Evolutionary conservation across 2,113 vertebrate genomes (phyloP), one percentile per base, ranked within the genome.

Genomic region (Bucco capensis): DNA sequence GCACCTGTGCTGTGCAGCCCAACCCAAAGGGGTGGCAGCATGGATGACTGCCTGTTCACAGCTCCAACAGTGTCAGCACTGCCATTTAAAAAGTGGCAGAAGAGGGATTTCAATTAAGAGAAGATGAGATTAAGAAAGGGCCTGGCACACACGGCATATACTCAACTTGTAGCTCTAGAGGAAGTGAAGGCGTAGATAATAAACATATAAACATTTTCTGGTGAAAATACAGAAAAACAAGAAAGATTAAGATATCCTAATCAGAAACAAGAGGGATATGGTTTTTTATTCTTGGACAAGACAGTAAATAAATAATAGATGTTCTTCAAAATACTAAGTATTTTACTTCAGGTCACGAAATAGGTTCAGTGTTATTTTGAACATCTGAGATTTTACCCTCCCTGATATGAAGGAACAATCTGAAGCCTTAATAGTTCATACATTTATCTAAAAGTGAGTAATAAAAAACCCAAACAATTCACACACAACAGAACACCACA

Each of bases 1-100:
- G 15, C 28, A 35, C 25, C 28, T 19, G n/a, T 0, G 0, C 47
- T 37, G 42, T 2, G 1, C 56, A 73, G 23, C 10, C 28, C 56
- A 73, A 25, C 10, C 28, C 35, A 47, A 40, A 46, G 15, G 4
- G 2, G 31, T 2, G 22, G 42, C 33, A 19, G 11, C 47, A 78
- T 22, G 46, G 33, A 76, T 35, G 18, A 56, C 56, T 27, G 54
- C 18, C n/a, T 72, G 72, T 40, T 25, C 33, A 61, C 22, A 46
- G 19, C 8, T 53, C 38, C 25, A 50, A 11, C 8, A 42, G 8
- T 31, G 46, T 31, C 37, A 8, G n/a, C n/a, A n/a, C n/a, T 19
- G 71, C 14, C 23, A 3, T n/a, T 74, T 0, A 50, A 61, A 71
- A 89, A 58, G 10, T 44, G 37, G 33, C 10, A 40, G 16, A 28